phyloP scores from a whole-genome alignment of 2,797 vertebrate species.

The Spondyliosoma cantharus region DNA sequence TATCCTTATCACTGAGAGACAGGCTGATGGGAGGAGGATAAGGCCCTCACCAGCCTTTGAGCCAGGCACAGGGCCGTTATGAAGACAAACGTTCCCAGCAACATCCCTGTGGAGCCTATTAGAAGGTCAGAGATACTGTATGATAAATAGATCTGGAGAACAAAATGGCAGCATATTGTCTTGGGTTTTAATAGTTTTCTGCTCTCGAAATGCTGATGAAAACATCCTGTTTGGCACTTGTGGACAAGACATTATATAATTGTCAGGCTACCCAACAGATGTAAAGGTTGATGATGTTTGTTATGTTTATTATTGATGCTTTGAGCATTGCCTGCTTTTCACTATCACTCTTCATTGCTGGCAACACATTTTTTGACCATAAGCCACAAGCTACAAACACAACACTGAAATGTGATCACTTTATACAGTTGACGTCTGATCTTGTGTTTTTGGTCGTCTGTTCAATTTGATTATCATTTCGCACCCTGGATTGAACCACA shows the following conservation, averaged over 20 bases:
- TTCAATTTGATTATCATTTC: neutral
- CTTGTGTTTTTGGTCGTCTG: neutral
- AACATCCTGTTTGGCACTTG: constrained; percentile 46
- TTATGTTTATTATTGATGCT: neutral
- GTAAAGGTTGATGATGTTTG: neutral
- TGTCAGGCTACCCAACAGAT: neutral
- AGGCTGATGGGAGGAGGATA: constrained; percentile 71
- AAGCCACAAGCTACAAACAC: no score
- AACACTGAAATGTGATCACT: no score
- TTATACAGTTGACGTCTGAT: neutral
- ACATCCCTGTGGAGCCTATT: constrained; percentile 62
- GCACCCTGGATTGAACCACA: no score
- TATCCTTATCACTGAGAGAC: constrained; percentile 75
- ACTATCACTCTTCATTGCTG: no score
- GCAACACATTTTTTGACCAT: neutral
- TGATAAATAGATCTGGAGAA: constrained; percentile 60
- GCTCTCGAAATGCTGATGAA: constrained; percentile 49
- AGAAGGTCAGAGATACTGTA: constrained; percentile 70
- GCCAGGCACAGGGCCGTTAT: constrained; percentile 40
- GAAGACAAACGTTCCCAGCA: constrained; percentile 50
- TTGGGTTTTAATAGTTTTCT: constrained; percentile 51
- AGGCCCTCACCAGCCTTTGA: constrained; percentile 54
- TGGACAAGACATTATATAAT: constrained; percentile 13
- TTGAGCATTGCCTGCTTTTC: neutral
- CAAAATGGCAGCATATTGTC: constrained; percentile 62